Conservation (phyloP, 2,113 vertebrate genomes). For the Actinemys pallida region DNA sequence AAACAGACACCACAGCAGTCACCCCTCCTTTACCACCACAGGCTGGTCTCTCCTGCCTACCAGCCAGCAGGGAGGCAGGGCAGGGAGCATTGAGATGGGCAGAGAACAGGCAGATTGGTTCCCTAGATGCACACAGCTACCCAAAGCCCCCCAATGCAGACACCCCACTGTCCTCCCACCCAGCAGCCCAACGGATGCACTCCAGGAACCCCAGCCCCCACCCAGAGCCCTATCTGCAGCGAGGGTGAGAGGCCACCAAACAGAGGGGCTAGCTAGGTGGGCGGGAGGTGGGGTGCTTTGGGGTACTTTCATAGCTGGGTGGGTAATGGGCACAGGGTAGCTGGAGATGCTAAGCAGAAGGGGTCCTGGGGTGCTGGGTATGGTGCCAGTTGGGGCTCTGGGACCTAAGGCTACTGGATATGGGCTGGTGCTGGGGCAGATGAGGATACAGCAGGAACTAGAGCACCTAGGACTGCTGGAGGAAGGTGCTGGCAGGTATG, state of each 20-base stretch:
- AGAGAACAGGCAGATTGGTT: neutral
- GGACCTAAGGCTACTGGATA: neutral
- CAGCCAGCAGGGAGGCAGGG: neutral
- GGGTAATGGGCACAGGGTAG: neutral
- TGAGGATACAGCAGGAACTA: neutral
- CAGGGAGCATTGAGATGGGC: neutral
- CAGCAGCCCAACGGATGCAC: neutral
- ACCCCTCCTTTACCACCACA: neutral
- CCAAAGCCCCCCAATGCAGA: neutral
- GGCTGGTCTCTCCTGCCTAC: neutral
- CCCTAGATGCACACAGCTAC: neutral
- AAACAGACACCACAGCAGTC: neutral
- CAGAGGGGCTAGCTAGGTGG: accelerated
- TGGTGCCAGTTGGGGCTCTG: neutral
- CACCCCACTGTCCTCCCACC: neutral
- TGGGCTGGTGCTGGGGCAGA: neutral
- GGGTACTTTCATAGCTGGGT: neutral
- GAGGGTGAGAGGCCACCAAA: neutral
- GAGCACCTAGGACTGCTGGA: neutral
- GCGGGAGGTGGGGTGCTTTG: neutral
- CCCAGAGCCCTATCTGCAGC: neutral
- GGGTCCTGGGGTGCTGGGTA: neutral
- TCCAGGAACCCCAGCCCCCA: neutral
- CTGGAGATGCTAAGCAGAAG: neutral
- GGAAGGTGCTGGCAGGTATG: neutral